Evolutionary conservation across 2,797 vertebrate species (phyloP), one percentile per base, ranked within the genome.

Genomic region (Fistularia commersonii): DNA sequence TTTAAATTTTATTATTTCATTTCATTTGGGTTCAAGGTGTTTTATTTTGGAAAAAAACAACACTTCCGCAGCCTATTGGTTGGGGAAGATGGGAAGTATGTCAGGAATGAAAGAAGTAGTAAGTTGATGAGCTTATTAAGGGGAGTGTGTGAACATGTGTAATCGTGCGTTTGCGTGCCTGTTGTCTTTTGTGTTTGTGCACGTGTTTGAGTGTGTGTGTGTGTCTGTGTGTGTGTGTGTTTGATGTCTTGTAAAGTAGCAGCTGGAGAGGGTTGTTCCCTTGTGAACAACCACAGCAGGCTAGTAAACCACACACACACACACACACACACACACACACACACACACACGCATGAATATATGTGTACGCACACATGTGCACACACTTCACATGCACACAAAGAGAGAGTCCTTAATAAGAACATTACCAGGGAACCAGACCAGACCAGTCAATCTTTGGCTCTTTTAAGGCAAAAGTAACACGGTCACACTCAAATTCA

Each of bases 191-290:
- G 44, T 44, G 69, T 54, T 57, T 59, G 66, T 66, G 57, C 36
- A 41, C 55, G 67, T 67, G 54, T 69, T 48, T 61, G 53, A 14
- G 62, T 54, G 49, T 57, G 46, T 38, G 43, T 61, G 57, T 58
- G 48, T 52, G 74, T 57, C 60, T 57, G 67, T 67, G 54, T 69
- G 15, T 69, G 69, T 75, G 76, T 77, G 74, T 83, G 81, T 90
- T 90, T 90, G 90, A 90, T 88, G 86, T 82, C 85, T 89, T 87
- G 77, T 91, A 91, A 90, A 91, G 79, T 61, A 71, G 77, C 88
- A 90, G 90, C 90, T 90, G 89, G 85, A 84, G 72, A 83, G 87
- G 83, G 77, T 71, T 70, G 86, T 87, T 23, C 86, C 86, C 84
- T 51, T 43, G 69, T 79, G 77, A 84, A 79, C 78, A 82, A 82